phyloP scores from a whole-genome alignment of 2,113 vertebrate genomes.

The Datnioides undecimradiatus region DNA sequence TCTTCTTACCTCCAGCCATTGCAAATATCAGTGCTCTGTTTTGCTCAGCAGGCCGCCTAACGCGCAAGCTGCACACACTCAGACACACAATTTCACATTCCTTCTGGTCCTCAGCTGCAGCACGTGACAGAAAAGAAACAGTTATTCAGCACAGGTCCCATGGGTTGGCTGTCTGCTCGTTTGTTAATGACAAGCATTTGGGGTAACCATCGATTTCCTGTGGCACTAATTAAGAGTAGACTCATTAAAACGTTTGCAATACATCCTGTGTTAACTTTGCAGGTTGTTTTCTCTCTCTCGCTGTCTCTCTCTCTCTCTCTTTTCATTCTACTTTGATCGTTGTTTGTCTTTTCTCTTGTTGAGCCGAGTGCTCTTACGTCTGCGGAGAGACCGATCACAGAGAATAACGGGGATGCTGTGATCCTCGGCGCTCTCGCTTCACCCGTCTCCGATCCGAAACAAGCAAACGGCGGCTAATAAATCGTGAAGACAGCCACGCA shows the following conservation, averaged over 20 bases:
- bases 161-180: conserved; percentile 70
- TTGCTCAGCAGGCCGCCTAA: conserved; percentile 39
- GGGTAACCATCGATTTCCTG: conserved; percentile 78
- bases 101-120: conserved; percentile 34
- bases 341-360: conserved; percentile 52
- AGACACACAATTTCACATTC: conserved; percentile 21
- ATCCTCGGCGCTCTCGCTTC: neutral
- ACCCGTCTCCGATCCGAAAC: neutral
- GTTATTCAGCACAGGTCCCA: conserved; percentile 77
- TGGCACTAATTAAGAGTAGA: conserved; percentile 83
- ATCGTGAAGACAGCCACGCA: neutral
- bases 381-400: conserved; percentile 18
- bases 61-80: neutral
- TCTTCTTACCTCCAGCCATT: conserved; percentile 53
- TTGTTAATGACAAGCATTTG: conserved; percentile 83
- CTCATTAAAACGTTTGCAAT: conserved; percentile 81
- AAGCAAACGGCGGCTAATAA: neutral
- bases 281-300: conserved; percentile 37
- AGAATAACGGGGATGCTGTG: conserved; percentile 8
- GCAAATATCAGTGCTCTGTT: conserved; percentile 43
- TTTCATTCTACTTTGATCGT: conserved; percentile 46
- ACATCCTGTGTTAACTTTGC: conserved; percentile 66
- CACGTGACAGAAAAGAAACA: conserved; percentile 55
- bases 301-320: conserved; percentile 35
- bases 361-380: neutral